phyloP scores from a whole-genome alignment of 2,888 invertebrate species.

The Synergus umbraculus region DNA sequence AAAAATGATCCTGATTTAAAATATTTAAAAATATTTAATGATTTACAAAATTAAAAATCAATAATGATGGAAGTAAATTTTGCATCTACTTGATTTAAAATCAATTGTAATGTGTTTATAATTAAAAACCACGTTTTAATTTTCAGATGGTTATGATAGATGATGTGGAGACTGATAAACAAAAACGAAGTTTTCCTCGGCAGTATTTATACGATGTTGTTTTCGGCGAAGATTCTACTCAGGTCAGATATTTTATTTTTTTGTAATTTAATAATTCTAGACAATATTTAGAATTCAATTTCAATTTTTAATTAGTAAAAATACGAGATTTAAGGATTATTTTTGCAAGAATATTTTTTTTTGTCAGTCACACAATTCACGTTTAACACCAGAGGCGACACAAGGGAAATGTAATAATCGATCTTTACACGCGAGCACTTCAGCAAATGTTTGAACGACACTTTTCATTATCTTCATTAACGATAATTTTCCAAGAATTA shows the following conservation, averaged over 20 bases:
- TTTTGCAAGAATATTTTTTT: neutral
- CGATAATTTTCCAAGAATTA: neutral
- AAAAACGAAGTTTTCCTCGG: constrained; percentile 85
- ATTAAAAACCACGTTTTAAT: neutral
- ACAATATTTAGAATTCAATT: neutral
- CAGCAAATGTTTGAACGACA: constrained; percentile 2
- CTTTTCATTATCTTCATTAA: neutral
- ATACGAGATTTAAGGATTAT: neutral
- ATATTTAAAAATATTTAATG: too few relatives aligned
- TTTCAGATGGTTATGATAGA: constrained; percentile 83
- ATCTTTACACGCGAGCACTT: constrained; percentile 24
- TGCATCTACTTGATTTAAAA: too few relatives aligned
- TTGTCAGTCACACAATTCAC: neutral
- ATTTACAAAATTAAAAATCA: too few relatives aligned
- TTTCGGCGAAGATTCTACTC: constrained; percentile 91
- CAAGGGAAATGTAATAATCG: neutral
- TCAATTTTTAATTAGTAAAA: neutral
- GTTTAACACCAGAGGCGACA: neutral
- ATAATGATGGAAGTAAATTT: neutral
- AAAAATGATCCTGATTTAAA: too few relatives aligned
- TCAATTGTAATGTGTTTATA: neutral
- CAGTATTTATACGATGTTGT: constrained; percentile 94
- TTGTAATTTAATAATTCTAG: neutral
- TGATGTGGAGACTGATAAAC: constrained; percentile 81
- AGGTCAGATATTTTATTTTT: constrained; percentile 80